Base-by-base conservation (phyloP, 2,113 vertebrate genomes). In the Pseudonaja textilis region DNA sequence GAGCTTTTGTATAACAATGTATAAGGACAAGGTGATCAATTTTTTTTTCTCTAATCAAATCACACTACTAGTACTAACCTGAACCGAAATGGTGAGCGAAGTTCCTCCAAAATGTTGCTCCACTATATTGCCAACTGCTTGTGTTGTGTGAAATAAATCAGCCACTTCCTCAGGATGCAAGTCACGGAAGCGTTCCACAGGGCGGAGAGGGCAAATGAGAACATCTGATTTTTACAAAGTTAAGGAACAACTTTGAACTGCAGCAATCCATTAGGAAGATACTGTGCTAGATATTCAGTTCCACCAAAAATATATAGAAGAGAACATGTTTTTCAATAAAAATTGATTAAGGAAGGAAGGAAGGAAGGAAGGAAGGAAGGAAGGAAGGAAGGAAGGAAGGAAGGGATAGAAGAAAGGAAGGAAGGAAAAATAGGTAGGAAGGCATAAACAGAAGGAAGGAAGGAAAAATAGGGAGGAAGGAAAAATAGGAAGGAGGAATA, bases 1-100 rank as follows among this genome's bases (percentile, higher is more conserved):
- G n/a, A 87, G 52, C 54, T 39, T 88, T 88, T 34, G 87, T 56
- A 56, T 5, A 54, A n/a, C 9, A 11, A 26, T 3, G 22, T 11
- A 88, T 88, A n/a, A 22, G 3, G 89, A 81, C 39, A 56, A 85
- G 50, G 59, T 4, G 50, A 39, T 92, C 91, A 3, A 23, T 52
- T 57, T 92, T 91, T 47, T 64, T 95, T 95, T 93, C 45, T 1
- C 2, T 22, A 20, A 50, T 69, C 93, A 96, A 93, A 5, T n/a
- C 22, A 81, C 3, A 91, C 47, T 0, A 39, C 39, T 5, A 52
- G 92, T 29, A 96, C 97, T 93, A 94, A 98, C 99, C 98, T 99
- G 99, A 64, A 99, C 95, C 29, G 98, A 96, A 59, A 99, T 98
- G 90, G 99, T 99, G 93, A 99, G 97, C 0, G 98, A 99, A 1